Percentiles rank a stretch among this genome's conserved stretches.
These are phyloP conservation scores for Brachystomella parvula DNA, from an alignment of 1,140 invertebrate genomes.

Conservation along the genomic window DNA sequence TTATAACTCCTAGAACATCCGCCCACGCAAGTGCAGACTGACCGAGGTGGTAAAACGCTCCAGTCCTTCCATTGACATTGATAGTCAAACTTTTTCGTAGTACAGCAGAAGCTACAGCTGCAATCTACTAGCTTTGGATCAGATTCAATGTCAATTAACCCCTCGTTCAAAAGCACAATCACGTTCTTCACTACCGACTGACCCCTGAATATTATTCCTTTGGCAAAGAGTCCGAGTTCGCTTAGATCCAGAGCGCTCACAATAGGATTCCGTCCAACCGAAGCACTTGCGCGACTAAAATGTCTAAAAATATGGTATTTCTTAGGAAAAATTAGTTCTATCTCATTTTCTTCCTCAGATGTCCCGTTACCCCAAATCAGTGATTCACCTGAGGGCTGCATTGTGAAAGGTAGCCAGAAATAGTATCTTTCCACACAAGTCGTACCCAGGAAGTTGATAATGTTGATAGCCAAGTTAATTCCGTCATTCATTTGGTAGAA, in stretches of 20 bases:
- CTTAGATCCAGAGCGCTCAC: neutral
- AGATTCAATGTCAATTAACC: neutral
- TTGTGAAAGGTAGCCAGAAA: slow-evolving; percentile 23
- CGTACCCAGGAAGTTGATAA: slow-evolving; percentile 23
- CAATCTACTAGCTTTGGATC: neutral
- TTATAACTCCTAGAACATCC: neutral
- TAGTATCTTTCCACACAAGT: slow-evolving; percentile 30
- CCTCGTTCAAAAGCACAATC: neutral
- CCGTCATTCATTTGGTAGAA: slow-evolving; percentile 24
- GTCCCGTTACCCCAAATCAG: slow-evolving; percentile 24
- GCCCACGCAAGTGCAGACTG: neutral
- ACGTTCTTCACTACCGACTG: neutral
- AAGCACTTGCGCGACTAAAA: slow-evolving; percentile 9
- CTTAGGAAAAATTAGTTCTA: slow-evolving; percentile 11
- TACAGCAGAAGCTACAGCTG: neutral
- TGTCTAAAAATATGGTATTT: slow-evolving; percentile 21
- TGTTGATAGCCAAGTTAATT: slow-evolving; percentile 18
- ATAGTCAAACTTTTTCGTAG: neutral
- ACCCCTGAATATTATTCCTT: neutral
- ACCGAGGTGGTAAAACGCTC: neutral
- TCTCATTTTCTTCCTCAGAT: no score
- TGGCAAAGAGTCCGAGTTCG: neutral
- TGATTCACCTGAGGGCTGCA: slow-evolving; percentile 17
- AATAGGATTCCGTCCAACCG: neutral
- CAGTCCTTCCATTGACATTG: neutral